Conservation (phyloP, 1,140 invertebrate species). For the Pseudoatta argentina region DNA sequence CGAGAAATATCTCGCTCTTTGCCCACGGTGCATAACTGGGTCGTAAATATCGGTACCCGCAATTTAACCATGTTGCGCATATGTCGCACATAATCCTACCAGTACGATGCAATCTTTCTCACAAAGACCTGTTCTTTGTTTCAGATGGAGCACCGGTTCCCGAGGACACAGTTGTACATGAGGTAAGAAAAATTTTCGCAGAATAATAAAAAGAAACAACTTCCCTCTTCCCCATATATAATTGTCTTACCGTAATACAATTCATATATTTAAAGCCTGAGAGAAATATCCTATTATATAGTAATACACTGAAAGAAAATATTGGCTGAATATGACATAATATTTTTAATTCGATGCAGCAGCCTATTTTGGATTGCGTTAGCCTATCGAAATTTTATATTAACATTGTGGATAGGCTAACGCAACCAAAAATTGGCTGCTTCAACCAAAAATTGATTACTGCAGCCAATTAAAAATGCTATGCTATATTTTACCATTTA, state of each 20-base stretch:
- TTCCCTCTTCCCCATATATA: no score
- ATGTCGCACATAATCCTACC: not conserved
- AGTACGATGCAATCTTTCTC: not conserved
- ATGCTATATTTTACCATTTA: no score
- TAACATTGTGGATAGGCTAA: no score
- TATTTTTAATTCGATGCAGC: no score
- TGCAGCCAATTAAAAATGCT: no score
- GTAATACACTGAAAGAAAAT: no score
- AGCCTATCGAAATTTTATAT: no score
- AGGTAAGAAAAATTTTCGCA: conserved; percentile 72
- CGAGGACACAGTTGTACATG: conserved; percentile 71
- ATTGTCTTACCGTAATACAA: not conserved
- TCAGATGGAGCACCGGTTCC: conserved; percentile 79
- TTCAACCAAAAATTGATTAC: no score
- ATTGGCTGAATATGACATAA: no score
- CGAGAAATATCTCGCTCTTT: conserved; percentile 8
- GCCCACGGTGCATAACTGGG: not conserved
- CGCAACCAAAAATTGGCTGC: no score
- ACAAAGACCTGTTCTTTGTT: conserved; percentile 71
- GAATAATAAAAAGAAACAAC: not conserved
- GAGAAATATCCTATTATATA: no score
- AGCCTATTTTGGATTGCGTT: no score
- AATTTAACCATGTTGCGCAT: conserved; percentile 21
- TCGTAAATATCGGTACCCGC: conserved; percentile 49
- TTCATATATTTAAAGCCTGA: not conserved